A percentile compares a stretch with the other conserved stretches of the same genome.
Conservation (phyloP, 2,888 invertebrate species). For the Spodoptera picta region DNA sequence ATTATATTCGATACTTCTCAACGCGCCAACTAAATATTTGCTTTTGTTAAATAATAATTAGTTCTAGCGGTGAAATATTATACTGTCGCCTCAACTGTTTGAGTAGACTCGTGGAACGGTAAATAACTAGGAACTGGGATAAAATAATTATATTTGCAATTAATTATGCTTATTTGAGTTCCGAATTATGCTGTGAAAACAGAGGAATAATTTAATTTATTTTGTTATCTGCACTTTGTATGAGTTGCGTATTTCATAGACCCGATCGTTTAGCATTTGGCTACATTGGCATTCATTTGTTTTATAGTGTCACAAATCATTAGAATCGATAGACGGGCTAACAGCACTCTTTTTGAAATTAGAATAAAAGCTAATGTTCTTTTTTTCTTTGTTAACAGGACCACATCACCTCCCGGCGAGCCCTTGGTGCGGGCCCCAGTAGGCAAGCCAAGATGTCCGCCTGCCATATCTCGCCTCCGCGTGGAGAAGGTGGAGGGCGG, state of each 20-base stretch:
- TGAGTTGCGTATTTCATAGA: no score
- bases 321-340: not conserved
- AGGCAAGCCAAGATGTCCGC: slow-evolving; percentile 89
- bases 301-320: not conserved
- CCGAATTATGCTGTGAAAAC: slow-evolving; percentile 4
- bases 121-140: slow-evolving; percentile 5
- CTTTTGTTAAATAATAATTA: slow-evolving; percentile 48
- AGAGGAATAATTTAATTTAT: no score
- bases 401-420: slow-evolving; percentile 87
- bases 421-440: slow-evolving; percentile 88
- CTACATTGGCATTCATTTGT: no score
- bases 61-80: slow-evolving; percentile 18
- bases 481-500: slow-evolving; percentile 94
- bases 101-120: slow-evolving; percentile 10
- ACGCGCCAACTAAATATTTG: slow-evolving; percentile 53
- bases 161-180: slow-evolving; percentile 5
- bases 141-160: slow-evolving; percentile 6
- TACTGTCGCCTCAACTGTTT: slow-evolving; percentile 24
- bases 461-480: slow-evolving; percentile 91
- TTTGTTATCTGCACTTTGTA: no score
- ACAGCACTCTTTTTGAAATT: slow-evolving; percentile 21
- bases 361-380: slow-evolving; percentile 10
- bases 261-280: no score
- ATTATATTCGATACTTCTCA: slow-evolving; percentile 57
- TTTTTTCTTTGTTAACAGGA: slow-evolving; percentile 69